These are phyloP conservation scores for Piscicola geometra DNA, from an alignment of 2,888 invertebrate genomes.

Conservation along the genomic window DNA sequence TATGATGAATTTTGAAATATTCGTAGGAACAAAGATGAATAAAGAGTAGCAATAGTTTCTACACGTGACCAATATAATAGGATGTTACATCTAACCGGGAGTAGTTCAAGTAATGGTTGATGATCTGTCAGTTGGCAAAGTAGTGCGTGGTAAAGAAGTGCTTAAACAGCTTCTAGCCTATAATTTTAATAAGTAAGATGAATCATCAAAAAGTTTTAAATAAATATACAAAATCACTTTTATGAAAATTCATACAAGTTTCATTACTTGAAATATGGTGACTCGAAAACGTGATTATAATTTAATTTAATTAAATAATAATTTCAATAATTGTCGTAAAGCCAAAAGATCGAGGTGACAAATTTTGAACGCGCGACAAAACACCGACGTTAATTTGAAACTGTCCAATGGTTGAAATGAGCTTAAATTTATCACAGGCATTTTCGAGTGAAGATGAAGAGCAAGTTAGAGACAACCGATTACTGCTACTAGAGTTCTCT, in stretches of 20 bases:
- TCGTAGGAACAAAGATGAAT: neutral
- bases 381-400: neutral
- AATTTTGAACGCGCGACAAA: conserved; percentile 11
- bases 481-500: neutral
- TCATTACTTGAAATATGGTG: too few species aligned
- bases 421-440: conserved; percentile 18
- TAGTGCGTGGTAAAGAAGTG: too few species aligned
- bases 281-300: too few species aligned
- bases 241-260: neutral
- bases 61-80: neutral
- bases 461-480: conserved; percentile 1
- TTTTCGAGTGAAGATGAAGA: neutral
- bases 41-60: neutral
- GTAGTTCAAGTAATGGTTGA: too few species aligned
- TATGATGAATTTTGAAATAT: conserved; percentile 1
- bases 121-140: too few species aligned
- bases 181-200: conserved; percentile 6
- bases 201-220: neutral
- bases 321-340: too few species aligned
- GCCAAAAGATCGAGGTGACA: neutral
- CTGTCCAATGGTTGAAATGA: neutral
- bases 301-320: too few species aligned
- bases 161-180: too few species aligned
- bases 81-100: neutral
- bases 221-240: neutral